phyloP scores from a whole-genome alignment of 2,888 invertebrate species.

The Cotesia congregata region DNA sequence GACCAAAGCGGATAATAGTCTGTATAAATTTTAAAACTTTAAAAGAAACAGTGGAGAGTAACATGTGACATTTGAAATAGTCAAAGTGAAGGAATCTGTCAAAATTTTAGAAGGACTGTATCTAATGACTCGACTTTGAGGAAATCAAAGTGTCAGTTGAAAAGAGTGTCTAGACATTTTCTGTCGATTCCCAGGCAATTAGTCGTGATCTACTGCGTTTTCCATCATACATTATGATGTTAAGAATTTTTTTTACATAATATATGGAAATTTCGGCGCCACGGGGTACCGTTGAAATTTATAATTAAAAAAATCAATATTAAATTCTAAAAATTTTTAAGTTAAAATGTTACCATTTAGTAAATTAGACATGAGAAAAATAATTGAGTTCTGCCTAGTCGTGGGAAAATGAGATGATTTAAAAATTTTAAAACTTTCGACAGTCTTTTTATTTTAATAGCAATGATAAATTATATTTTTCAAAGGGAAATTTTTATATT shows the following conservation, averaged over 20 bases:
- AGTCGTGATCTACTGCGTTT: neutral
- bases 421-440: no score
- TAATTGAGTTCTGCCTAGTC: no score
- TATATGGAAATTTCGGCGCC: neutral
- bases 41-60: neutral
- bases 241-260: neutral
- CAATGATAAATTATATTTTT: no score
- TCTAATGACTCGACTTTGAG: conserved; percentile 31
- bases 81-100: conserved; percentile 20
- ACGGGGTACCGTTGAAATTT: no score
- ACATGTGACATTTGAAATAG: neutral
- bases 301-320: no score
- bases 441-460: no score
- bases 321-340: no score
- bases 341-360: no score
- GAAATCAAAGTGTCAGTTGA: conserved; percentile 30
- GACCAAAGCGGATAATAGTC: neutral
- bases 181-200: conserved; percentile 4
- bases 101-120: conserved; percentile 27
- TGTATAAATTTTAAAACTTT: neutral
- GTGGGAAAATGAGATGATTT: no score
- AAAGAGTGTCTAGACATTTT: conserved; percentile 12
- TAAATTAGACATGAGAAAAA: no score
- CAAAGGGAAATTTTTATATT: no score
- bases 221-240: neutral